Base-by-base conservation (phyloP, 2,113 vertebrate species). In the Odobenus rosmarus region DNA sequence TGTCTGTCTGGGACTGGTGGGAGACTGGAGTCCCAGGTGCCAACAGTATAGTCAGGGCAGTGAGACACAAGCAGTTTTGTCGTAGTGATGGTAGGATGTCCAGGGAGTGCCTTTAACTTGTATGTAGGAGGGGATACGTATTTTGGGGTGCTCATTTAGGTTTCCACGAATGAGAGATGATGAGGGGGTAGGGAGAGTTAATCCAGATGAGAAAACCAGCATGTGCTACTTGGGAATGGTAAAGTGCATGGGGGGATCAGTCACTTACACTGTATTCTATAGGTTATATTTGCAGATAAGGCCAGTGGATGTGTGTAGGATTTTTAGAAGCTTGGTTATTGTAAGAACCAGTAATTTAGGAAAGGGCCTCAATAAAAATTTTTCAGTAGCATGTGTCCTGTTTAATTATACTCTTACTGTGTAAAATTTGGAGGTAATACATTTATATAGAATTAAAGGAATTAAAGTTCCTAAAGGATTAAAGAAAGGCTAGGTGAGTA, bases 321-420 rank as follows among this genome's bases (percentile, higher is more conserved):
- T 26, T 93, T 97, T 93, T 95, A 77, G 53, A 88, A 92, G 51
- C 36, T 79, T 92, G 7, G 28, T 84, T 90, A 18, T 92, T 87
- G 1, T 81, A 77, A 61, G 83, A 95, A 83, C 19, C 85, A 49
- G 74, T 77, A 49, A 77, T 77, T 49, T 49, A 77, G 82, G 36
- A 94, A 74, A 95, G 21, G 36, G 6, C 39, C 2, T 89, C 49
- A 81, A 18, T 95, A 95, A 91, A 94, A 93, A 62, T 42, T 87
- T 88, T 57, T 23, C 74, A 69, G n/a, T 71, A 57, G 39, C 11
- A 2, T 94, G 6, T 86, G 79, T 90, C 55, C 36, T 96, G 4
- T 91, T 97, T 72, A 96, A 46, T 71, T 96, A 13, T 88, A 88
- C 92, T 87, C 28, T 88, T 94, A 93, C 46, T 59, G 14, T 93